Percentiles rank a stretch among this genome's conserved stretches.
These are phyloP conservation scores for Setipinna tenuifilis DNA, from an alignment of 2,797 vertebrate species.

Conservation along the genomic window DNA sequence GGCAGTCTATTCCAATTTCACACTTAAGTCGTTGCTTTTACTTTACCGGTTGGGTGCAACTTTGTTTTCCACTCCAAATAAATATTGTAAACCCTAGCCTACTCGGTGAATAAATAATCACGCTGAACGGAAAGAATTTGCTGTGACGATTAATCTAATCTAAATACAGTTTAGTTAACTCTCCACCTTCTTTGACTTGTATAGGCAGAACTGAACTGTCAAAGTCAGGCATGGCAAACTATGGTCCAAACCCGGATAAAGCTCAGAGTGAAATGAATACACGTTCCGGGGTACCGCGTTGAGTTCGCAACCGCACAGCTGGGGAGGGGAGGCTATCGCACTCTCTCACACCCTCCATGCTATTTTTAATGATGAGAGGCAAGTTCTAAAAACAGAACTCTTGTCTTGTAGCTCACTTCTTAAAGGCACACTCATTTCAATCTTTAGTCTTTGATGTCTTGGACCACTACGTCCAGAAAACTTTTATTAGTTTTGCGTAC, in stretches of 20 bases:
- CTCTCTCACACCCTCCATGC: slow-evolving; percentile 62
- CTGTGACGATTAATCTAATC: background rate
- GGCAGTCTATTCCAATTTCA: background rate
- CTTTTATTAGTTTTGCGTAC: background rate
- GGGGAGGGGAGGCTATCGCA: slow-evolving; percentile 31
- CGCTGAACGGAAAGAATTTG: background rate
- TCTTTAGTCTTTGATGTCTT: no score
- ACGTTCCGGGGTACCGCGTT: slow-evolving; percentile 60
- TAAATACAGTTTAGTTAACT: background rate
- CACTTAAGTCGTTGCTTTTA: background rate
- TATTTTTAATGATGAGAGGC: slow-evolving; percentile 70
- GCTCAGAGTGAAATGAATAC: slow-evolving; percentile 40
- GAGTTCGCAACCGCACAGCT: slow-evolving; percentile 45
- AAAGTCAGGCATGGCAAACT: background rate
- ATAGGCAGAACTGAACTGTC: slow-evolving; percentile 29
- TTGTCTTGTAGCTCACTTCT: slow-evolving; percentile 49
- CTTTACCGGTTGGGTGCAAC: background rate
- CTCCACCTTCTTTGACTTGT: slow-evolving; percentile 37
- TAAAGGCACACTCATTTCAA: slow-evolving; percentile 57
- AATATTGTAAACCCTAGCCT: background rate
- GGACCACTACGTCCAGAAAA: background rate
- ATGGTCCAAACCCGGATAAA: slow-evolving; percentile 47
- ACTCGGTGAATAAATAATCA: background rate
- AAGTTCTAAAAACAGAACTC: slow-evolving; percentile 63
- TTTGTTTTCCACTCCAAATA: background rate